phyloP scores from a whole-genome alignment of 2,113 vertebrate genomes.

The Mustelus asterias region DNA sequence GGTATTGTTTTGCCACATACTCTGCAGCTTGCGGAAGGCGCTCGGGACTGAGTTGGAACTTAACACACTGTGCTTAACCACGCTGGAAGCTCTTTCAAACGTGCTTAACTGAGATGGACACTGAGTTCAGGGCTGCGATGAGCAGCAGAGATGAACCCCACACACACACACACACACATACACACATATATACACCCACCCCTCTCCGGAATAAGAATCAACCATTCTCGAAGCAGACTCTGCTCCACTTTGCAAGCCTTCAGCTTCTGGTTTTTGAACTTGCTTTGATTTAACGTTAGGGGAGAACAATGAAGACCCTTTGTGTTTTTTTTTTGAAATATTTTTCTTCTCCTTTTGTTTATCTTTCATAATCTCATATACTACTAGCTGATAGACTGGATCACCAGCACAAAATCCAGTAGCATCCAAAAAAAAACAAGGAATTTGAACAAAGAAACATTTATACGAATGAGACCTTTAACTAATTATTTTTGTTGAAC shows the following conservation, averaged over 20 bases:
- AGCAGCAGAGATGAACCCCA: not conserved
- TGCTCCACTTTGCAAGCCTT: not conserved
- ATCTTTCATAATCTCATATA: slow-evolving; percentile 36
- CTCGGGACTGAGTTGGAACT: not conserved
- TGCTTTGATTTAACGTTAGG: slow-evolving; percentile 12
- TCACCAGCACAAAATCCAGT: slow-evolving; percentile 11
- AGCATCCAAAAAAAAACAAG: not conserved
- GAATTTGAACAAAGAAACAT: slow-evolving; percentile 30
- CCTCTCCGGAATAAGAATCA: not conserved
- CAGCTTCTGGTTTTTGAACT: slow-evolving; percentile 18
- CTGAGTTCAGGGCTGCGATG: slow-evolving; percentile 18
- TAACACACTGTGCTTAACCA: not conserved
- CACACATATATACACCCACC: too few species aligned
- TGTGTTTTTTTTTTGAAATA: slow-evolving; percentile 19
- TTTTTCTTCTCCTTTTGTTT: slow-evolving; percentile 34
- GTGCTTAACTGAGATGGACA: slow-evolving; percentile 3
- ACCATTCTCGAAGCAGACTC: not conserved
- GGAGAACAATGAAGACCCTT: slow-evolving; percentile 32
- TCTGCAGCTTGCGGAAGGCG: slow-evolving; percentile 30
- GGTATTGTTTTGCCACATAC: slow-evolving; percentile 19
- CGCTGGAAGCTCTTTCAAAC: not conserved
- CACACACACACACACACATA: not conserved
- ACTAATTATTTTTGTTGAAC: slow-evolving; percentile 21
- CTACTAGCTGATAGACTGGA: slow-evolving; percentile 26
- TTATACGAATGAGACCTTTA: slow-evolving; percentile 35